These are phyloP conservation scores for Cheilosia urbana DNA, from an alignment of 2,888 invertebrate species.

Conservation along the genomic window DNA sequence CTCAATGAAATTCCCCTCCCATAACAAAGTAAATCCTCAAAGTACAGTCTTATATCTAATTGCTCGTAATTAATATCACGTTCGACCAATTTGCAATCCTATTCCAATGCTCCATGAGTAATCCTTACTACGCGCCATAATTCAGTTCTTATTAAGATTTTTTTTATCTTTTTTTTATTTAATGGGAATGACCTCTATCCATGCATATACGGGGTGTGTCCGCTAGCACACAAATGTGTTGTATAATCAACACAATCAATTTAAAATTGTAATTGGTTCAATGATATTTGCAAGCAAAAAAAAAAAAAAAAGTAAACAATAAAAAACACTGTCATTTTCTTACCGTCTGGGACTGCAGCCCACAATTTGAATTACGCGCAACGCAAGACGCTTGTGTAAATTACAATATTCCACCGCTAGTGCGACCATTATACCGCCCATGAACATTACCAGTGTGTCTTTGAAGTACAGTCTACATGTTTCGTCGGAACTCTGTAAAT, in stretches of 20 bases:
- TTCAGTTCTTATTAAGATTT: conserved; percentile 11
- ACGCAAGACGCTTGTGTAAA: conserved; percentile 93
- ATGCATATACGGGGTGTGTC: background rate
- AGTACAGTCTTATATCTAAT: conserved; percentile 46
- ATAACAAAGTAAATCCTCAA: background rate
- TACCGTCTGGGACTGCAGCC: conserved; percentile 90
- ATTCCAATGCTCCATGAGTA: conserved; percentile 19
- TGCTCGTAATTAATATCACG: conserved; percentile 62
- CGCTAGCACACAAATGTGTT: background rate
- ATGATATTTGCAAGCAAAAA: conserved; percentile 23
- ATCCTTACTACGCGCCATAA: conserved; percentile 18
- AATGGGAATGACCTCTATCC: conserved; percentile 12
- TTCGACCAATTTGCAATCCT: conserved; percentile 41
- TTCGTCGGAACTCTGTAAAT: conserved; percentile 83
- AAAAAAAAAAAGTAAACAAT: conserved; percentile 1
- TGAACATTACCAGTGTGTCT: conserved; percentile 93
- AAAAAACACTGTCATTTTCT: conserved; percentile 56
- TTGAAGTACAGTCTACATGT: conserved; percentile 91
- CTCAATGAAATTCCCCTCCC: conserved; percentile 11
- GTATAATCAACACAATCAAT: conserved; percentile 16
- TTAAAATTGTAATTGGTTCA: conserved; percentile 36
- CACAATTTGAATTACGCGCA: conserved; percentile 91
- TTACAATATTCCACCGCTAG: conserved; percentile 95
- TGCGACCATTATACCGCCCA: conserved; percentile 95
- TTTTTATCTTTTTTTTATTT: background rate